Conservation (phyloP, 64 coral and sea anemone species). For the Pachyseris speciosa region DNA sequence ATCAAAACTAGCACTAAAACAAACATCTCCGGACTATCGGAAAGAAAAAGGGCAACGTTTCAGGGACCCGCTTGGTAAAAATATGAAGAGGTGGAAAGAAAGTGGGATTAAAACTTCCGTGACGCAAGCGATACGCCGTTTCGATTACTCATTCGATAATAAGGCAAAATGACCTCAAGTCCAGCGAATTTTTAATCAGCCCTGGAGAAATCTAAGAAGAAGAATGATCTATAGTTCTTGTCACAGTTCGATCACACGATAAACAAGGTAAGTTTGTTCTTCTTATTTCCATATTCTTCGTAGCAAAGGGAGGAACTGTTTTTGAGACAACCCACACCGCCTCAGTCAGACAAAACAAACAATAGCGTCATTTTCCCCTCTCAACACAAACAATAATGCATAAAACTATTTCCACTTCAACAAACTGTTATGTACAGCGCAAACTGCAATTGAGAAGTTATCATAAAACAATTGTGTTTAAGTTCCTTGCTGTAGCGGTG, state of each 20-base stretch:
- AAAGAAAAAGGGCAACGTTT: no score
- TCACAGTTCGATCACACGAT: not conserved
- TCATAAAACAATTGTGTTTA: not conserved
- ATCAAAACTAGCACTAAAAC: no score
- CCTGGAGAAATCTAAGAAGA: not conserved
- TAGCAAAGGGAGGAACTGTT: not conserved
- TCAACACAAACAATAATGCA: not conserved
- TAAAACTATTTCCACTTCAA: not conserved
- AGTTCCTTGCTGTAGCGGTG: not conserved
- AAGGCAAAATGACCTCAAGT: conserved; percentile 33
- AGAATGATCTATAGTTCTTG: not conserved
- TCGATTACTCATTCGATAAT: not conserved
- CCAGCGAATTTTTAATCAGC: not conserved
- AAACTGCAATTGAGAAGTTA: not conserved
- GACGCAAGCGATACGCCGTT: not conserved
- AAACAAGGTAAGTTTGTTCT: not conserved
- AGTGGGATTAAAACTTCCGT: not conserved
- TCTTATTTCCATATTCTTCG: not conserved
- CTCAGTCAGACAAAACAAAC: conserved; percentile 2
- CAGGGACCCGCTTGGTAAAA: not conserved
- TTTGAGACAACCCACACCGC: not conserved
- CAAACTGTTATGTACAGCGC: not conserved
- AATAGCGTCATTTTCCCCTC: not conserved
- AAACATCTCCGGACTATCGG: no score
- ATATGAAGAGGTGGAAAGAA: not conserved